A percentile compares a stretch with the other conserved stretches of the same genome.
These are phyloP conservation scores for Dascillus cervinus DNA, from an alignment of 2,888 invertebrate species.

Conservation along the genomic window DNA sequence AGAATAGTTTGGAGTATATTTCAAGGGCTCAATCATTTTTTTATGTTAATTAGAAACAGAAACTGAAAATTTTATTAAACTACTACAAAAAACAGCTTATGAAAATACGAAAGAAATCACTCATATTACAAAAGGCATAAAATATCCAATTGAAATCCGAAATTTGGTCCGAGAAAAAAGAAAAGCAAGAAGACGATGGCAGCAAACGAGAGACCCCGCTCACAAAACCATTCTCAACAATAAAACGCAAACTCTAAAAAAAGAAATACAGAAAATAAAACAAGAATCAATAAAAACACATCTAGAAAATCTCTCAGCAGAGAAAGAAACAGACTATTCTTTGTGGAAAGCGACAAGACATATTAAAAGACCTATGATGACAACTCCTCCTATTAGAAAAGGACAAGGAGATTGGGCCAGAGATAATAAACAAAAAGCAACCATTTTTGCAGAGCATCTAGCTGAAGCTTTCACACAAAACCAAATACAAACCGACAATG, in stretches of 20 bases:
- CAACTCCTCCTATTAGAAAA: slow-evolving; percentile 13
- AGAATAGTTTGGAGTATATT: too few relatives aligned
- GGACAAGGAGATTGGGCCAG: slow-evolving; percentile 14
- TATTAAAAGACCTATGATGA: slow-evolving; percentile 6
- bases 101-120: too few relatives aligned
- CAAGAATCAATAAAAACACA: slow-evolving; percentile 8
- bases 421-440: slow-evolving; percentile 17
- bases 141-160: too few relatives aligned
- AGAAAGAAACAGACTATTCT: slow-evolving; percentile 9
- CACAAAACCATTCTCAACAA: slow-evolving; percentile 9
- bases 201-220: slow-evolving; percentile 2
- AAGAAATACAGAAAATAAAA: slow-evolving; percentile 9
- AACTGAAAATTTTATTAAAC: too few relatives aligned
- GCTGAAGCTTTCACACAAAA: slow-evolving; percentile 14
- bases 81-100: too few relatives aligned
- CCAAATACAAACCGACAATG: slow-evolving; percentile 1
- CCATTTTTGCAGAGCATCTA: slow-evolving; percentile 16
- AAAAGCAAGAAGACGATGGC: too few relatives aligned
- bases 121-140: too few relatives aligned
- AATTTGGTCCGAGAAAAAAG: too few relatives aligned
- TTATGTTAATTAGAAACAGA: too few relatives aligned
- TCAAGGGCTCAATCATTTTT: too few relatives aligned
- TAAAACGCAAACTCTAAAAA: slow-evolving; percentile 5
- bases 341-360: slow-evolving; percentile 11
- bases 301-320: slow-evolving; percentile 10